Percentiles rank a stretch among this genome's conserved stretches.
These are phyloP conservation scores for Panurus biarmicus DNA, from an alignment of 2,113 vertebrate genomes.

Conservation along the genomic window DNA sequence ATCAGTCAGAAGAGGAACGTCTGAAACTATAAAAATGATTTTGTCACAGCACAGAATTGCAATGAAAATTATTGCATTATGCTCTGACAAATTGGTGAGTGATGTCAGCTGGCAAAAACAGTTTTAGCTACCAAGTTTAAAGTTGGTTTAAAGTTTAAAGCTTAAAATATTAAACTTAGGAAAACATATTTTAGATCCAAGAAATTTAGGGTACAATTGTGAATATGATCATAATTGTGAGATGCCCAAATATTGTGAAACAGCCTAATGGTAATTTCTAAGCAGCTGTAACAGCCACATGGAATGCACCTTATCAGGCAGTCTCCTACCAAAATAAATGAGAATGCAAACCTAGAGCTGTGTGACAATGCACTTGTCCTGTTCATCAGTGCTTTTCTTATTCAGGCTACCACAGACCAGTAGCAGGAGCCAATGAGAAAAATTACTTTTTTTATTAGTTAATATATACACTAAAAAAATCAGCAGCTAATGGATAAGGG, in stretches of 20 bases:
- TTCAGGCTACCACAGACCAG: neutral
- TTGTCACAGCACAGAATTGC: neutral
- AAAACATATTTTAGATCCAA: neutral
- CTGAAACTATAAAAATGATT: constrained; percentile 23
- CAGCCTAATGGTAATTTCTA: neutral
- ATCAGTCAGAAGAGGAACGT: constrained; percentile 62
- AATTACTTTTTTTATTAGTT: neutral
- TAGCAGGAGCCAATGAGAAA: neutral
- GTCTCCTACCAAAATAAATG: neutral
- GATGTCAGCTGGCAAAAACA: neutral
- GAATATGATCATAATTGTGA: neutral
- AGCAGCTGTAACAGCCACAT: neutral
- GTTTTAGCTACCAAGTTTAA: neutral
- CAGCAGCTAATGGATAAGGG: neutral
- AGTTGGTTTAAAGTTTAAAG: too few species aligned
- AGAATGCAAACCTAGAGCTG: neutral
- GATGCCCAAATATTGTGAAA: neutral
- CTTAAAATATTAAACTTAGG: neutral
- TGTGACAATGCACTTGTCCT: neutral
- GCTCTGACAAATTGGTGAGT: neutral
- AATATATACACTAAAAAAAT: neutral
- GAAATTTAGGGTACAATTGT: neutral
- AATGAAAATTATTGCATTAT: neutral
- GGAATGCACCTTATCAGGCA: neutral
- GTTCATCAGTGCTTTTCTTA: neutral